Evolutionary conservation across 2,888 invertebrate species (phyloP), one percentile per base, ranked within the genome.

Genomic region (Brachyopa scutellaris): DNA sequence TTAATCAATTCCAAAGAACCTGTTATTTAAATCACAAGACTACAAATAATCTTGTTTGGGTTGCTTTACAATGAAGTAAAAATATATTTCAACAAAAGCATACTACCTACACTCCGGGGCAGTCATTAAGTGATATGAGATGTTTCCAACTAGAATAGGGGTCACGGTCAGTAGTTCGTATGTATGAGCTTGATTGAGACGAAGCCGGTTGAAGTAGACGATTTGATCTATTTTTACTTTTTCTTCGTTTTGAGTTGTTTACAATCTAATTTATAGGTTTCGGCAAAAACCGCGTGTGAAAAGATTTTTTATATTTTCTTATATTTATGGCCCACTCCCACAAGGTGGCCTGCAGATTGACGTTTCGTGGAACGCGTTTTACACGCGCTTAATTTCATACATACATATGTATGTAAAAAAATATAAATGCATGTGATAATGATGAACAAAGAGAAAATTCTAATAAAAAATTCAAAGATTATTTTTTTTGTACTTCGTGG

Each of bases 161-260:
- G 66, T 66, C 66, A 66, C 7, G 66, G 66, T 21, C 66, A 66
- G n/a, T n/a, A n/a, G n/a, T n/a, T n/a, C n/a, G n/a, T n/a, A n/a
- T n/a, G 17, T 8, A 38, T 9, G 23, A 9, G 19, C 40, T 31
- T 17, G 11, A 13, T 31, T 42, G 9, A 53, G 40, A 17, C 15
- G 15, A 19, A 19, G 13, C 29, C 38, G 49, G 36, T 38, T 23
- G 36, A 31, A 19, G 17, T 38, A 9, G 40, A 11, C 38, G n/a
- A 29, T 3, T 26, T 38, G 62, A 49, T 64, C 64, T 64, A 64
- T 64, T 64, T 64, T 40, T 64, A 29, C 17, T 51, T 29, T 49
- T 19, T 42, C 15, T 11, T 55, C 29, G 40, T n/a, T 40, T 26
- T 17, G 9, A 40, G 17, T 59, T 11, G 29, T 40, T 29, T 59